Conservation (phyloP, 2,888 invertebrate genomes). For the Drosophila yooni region DNA sequence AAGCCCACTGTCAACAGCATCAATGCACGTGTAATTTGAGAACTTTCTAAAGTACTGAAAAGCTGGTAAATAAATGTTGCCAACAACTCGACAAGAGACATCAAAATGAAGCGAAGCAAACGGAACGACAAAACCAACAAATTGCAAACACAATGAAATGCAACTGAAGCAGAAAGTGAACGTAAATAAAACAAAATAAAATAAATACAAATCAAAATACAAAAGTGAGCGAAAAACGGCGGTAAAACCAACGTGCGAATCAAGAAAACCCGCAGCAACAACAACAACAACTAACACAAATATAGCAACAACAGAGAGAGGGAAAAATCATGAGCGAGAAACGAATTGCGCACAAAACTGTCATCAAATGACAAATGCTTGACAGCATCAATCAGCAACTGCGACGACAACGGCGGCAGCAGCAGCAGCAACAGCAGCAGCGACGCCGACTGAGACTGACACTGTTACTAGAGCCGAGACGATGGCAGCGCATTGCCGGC, state of each 20-base stretch:
- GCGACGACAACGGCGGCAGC: slow-evolving; percentile 44
- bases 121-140: slow-evolving; percentile 28
- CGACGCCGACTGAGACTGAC: slow-evolving; percentile 31
- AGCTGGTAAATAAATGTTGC: slow-evolving; percentile 3
- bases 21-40: slow-evolving; percentile 6
- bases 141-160: slow-evolving; percentile 56
- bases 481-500: slow-evolving; percentile 68
- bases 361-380: slow-evolving; percentile 84
- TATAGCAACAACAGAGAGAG: slow-evolving; percentile 39
- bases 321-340: slow-evolving; percentile 81
- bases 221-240: slow-evolving; percentile 47
- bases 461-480: slow-evolving; percentile 32
- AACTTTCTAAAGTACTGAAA: slow-evolving; percentile 17
- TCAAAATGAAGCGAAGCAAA: slow-evolving; percentile 32
- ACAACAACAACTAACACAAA: slow-evolving; percentile 21
- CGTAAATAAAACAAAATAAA: slow-evolving; percentile 56
- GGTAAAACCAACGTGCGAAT: slow-evolving; percentile 25
- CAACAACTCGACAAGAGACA: slow-evolving; percentile 16
- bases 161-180: slow-evolving; percentile 67
- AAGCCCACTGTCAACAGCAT: neutral
- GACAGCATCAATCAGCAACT: slow-evolving; percentile 82
- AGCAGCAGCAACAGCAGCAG: slow-evolving; percentile 61
- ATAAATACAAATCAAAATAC: slow-evolving; percentile 40
- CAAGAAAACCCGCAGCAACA: slow-evolving; percentile 21
- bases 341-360: slow-evolving; percentile 83